phyloP scores from a whole-genome alignment of 2,113 vertebrate species.

The Loxodonta africana region DNA sequence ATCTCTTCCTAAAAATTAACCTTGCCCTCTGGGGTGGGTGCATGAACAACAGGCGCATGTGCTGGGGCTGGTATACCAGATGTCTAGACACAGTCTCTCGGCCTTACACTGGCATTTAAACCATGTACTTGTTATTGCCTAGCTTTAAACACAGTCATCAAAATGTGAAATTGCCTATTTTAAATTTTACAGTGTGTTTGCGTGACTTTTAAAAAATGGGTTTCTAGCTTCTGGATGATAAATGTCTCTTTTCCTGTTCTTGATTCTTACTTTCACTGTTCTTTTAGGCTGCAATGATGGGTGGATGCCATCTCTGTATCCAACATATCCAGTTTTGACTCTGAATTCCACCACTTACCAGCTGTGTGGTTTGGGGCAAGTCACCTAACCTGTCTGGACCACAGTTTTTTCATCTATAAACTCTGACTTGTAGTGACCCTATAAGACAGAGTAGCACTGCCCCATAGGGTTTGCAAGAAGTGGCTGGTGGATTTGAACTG shows the following conservation, averaged over 20 bases:
- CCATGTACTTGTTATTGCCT: neutral
- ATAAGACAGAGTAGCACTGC: too few relatives aligned
- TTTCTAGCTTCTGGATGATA: conserved; percentile 62
- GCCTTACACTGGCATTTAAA: conserved; percentile 60
- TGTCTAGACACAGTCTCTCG: conserved; percentile 57
- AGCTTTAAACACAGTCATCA: conserved; percentile 68
- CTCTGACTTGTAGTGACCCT: too few relatives aligned
- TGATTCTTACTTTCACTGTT: neutral
- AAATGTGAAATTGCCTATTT: conserved; percentile 73
- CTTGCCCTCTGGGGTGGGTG: neutral
- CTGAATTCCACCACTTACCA: neutral
- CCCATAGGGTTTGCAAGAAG: too few relatives aligned
- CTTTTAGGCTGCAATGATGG: neutral
- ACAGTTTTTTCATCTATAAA: neutral
- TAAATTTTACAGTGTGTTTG: conserved; percentile 73
- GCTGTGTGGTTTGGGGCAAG: neutral
- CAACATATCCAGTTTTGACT: neutral
- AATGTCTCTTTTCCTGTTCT: conserved; percentile 29
- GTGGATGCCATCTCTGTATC: neutral
- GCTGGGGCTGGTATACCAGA: conserved; percentile 61
- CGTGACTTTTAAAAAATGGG: conserved; percentile 75
- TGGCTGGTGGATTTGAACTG: too few relatives aligned
- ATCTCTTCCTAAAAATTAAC: conserved; percentile 25
- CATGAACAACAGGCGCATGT: neutral
- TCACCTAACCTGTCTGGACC: neutral